Percentiles rank a stretch among this genome's conserved stretches.
Conservation (phyloP, 2,797 vertebrate species). For the Gymnocypris eckloni region DNA sequence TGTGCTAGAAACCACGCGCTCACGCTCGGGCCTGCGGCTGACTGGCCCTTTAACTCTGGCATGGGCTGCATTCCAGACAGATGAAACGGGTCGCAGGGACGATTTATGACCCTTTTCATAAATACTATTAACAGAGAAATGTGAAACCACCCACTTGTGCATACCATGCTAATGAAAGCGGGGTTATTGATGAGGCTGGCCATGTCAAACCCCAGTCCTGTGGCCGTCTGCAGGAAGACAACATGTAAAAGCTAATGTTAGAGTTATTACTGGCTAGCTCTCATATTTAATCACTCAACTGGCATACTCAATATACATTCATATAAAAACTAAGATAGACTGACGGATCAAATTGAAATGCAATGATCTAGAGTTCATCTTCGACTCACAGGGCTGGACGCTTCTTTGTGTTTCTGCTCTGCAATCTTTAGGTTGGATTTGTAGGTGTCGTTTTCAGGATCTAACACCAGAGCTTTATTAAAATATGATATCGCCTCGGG, state of each 20-base stretch:
- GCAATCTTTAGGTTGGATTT: conserved; percentile 97
- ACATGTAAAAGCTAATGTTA: conserved; percentile 12
- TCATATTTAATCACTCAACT: conserved; percentile 12
- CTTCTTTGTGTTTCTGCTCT: conserved; percentile 94
- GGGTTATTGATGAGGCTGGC: conserved; percentile 99
- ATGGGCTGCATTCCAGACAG: conserved; percentile 45
- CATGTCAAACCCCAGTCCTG: conserved; percentile 96
- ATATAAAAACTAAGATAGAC: conserved; percentile 7
- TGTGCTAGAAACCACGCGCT: conserved; percentile 44
- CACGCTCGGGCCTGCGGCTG: conserved; percentile 34
- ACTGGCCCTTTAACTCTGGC: conserved; percentile 49
- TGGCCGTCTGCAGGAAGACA: conserved; percentile 83
- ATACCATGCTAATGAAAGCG: conserved; percentile 98
- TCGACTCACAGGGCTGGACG: conserved; percentile 90
- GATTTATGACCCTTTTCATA: conserved; percentile 52
- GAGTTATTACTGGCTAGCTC: background rate
- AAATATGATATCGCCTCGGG: conserved; percentile 94
- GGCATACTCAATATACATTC: background rate
- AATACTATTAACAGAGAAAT: conserved; percentile 46
- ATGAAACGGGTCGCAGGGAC: conserved; percentile 51
- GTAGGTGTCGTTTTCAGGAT: conserved; percentile 97
- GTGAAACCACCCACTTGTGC: conserved; percentile 53
- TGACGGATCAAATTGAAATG: background rate
- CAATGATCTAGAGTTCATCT: background rate
- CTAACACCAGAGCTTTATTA: conserved; percentile 94